Conservation (phyloP, 2,888 invertebrate species). For the Drosophila emarginata region DNA sequence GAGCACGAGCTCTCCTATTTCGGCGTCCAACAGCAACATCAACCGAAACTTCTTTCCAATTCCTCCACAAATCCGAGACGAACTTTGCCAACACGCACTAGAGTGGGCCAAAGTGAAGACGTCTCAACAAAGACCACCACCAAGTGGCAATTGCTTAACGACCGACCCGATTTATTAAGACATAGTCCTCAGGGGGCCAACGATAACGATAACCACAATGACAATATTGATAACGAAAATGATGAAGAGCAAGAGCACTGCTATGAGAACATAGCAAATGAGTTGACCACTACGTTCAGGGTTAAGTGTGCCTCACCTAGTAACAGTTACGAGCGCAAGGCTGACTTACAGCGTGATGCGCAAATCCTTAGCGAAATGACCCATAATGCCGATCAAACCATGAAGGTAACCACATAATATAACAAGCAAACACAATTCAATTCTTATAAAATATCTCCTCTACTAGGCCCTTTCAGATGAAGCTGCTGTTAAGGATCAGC, state of each 20-base stretch:
- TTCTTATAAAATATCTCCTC: not conserved
- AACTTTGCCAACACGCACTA: constrained; percentile 65
- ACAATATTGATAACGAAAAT: constrained; percentile 15
- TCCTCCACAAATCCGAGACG: constrained; percentile 55
- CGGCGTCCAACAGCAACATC: constrained; percentile 80
- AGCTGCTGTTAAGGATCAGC: constrained; percentile 80
- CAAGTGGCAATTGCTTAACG: constrained; percentile 80
- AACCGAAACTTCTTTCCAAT: constrained; percentile 34
- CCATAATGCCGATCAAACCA: constrained; percentile 85
- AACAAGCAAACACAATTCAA: not conserved
- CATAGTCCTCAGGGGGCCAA: constrained; percentile 77
- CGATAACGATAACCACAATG: constrained; percentile 44
- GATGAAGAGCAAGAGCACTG: constrained; percentile 68
- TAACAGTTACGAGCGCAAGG: constrained; percentile 75
- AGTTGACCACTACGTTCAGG: constrained; percentile 73
- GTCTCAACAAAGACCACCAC: constrained; percentile 54
- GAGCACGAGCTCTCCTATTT: constrained; percentile 86
- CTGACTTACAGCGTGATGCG: constrained; percentile 81
- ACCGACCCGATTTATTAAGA: constrained; percentile 81
- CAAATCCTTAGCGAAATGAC: constrained; percentile 85
- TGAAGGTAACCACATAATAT: constrained; percentile 74
- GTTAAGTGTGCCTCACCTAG: constrained; percentile 60
- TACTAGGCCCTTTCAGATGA: constrained; percentile 84
- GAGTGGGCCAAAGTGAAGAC: constrained; percentile 41
- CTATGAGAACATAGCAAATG: constrained; percentile 80